Evolutionary conservation across 2,888 invertebrate genomes (phyloP).

Genomic region (Heterodera filipjevi): DNA sequence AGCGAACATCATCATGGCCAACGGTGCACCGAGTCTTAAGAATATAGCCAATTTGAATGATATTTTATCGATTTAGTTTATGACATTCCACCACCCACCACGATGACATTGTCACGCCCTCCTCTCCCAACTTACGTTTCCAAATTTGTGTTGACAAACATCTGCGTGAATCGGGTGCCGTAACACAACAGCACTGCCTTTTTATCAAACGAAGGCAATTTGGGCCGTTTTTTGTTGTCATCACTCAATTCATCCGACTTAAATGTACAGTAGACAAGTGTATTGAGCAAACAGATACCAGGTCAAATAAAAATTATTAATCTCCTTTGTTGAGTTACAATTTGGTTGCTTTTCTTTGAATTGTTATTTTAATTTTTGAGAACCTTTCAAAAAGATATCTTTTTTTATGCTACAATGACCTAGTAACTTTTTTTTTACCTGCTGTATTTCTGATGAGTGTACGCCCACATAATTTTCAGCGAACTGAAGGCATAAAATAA

Average conservation of each 20-base stretch:
- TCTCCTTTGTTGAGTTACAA: too few relatives aligned
- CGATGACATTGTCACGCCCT: too few relatives aligned
- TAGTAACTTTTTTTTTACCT: not conserved
- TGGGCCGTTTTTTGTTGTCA: not conserved
- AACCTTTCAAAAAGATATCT: not conserved
- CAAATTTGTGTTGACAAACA: constrained; percentile 66
- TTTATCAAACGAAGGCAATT: constrained; percentile 43
- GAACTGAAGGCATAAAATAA: too few relatives aligned
- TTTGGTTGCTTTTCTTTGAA: too few relatives aligned
- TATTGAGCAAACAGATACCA: too few relatives aligned
- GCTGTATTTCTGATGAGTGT: not conserved
- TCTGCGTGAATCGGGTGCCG: constrained; percentile 65
- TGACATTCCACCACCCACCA: too few relatives aligned
- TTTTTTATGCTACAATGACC: not conserved
- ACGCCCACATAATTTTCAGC: constrained; percentile 39
- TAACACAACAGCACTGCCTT: constrained; percentile 50
- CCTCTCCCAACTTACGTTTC: constrained; percentile 28
- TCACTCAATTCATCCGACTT: not conserved
- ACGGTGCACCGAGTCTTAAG: constrained; percentile 62
- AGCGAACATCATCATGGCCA: constrained; percentile 67
- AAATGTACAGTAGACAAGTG: too few relatives aligned
- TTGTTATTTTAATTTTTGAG: too few relatives aligned
- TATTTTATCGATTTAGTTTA: not conserved
- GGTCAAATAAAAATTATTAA: too few relatives aligned
- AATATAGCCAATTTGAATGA: not conserved